Evolutionary conservation across 37 sponge, comb jelly and placozoan genomes (phyloP), one percentile per base, ranked within the genome.

Genomic region (Oopsacas minuta): DNA sequence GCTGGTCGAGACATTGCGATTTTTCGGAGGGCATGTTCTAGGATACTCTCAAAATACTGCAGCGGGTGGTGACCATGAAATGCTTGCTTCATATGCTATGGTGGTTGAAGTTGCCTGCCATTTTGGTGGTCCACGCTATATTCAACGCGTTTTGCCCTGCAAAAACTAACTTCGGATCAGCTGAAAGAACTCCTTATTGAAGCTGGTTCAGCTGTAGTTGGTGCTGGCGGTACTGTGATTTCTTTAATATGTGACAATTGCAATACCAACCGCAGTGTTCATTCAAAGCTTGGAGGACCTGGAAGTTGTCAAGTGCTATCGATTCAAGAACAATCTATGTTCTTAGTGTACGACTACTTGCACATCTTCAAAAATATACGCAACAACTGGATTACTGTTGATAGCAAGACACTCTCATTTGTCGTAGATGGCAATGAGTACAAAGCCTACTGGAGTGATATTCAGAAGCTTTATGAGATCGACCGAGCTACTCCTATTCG

Each of bases 51-150:
- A 12, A 61, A 61, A 61, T 61, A 34, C 75, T 61, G 75, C 75
- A 61, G 75, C 75, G 75, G 75, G 75, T 61, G 75, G 75, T 61
- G 75, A 61, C 75, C 75, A 61, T 61, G 75, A 61, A 61, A 61
- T 61, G 75, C 7, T 61, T 61, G 22, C 7, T 61, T 61, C 75
- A 61, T 34, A 61, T 61, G 75, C 75, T 61, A n/a, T 61, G 75
- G 75, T 61, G 32, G 75, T 61, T 61, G 75, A 61, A 61, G 75
- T 61, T 61, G 75, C 75, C n/a, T 61, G 75, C 75, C 75, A 61
- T 61, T 61, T 61, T 61, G 75, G 75, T 61, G 20, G 75, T 61
- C 75, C 75, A 61, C 75, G 75, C 75, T 61, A 61, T 61, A 61
- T 61, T 61, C 75, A 32, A 61, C 75, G 75, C 30, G 75, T 61